Conservation (phyloP, 2,113 vertebrate species). For the Pholis gunnellus region DNA sequence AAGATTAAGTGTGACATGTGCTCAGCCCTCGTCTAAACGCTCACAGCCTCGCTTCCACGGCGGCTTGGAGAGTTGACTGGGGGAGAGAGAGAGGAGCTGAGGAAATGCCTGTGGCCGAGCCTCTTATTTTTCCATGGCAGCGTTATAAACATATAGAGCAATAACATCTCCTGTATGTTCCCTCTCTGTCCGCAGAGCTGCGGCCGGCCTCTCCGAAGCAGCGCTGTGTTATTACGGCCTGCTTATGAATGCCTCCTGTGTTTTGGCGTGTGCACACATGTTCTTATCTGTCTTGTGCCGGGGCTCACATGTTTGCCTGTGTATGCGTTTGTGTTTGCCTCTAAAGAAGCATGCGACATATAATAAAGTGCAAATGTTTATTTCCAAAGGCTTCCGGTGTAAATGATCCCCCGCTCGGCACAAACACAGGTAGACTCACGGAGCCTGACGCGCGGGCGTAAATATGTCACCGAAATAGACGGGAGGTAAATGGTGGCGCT, state of each 20-base stretch:
- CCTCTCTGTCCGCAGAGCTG: constrained; percentile 56
- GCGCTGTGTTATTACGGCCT: constrained; percentile 60
- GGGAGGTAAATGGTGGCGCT: constrained; percentile 59
- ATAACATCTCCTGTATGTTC: constrained; percentile 61
- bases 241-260: constrained; percentile 63
- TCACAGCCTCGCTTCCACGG: constrained; percentile 27
- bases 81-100: constrained; percentile 33
- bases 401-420: constrained; percentile 43
- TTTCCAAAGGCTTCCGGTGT: constrained; percentile 57
- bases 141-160: constrained; percentile 72
- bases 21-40: constrained; percentile 25
- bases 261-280: background rate
- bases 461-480: constrained; percentile 67
- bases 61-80: constrained; percentile 35
- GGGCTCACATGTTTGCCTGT: constrained; percentile 8
- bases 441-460: constrained; percentile 20
- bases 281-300: constrained; percentile 37
- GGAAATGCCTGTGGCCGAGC: constrained; percentile 71
- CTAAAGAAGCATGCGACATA: constrained; percentile 17
- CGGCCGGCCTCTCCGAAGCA: constrained; percentile 55
- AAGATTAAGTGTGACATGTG: constrained; percentile 60
- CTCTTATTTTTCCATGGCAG: constrained; percentile 71
- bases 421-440: constrained; percentile 56
- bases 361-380: constrained; percentile 62
- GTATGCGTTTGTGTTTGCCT: constrained; percentile 1